Conservation (phyloP, 2,797 vertebrate species). For the Poecilia wingei region DNA sequence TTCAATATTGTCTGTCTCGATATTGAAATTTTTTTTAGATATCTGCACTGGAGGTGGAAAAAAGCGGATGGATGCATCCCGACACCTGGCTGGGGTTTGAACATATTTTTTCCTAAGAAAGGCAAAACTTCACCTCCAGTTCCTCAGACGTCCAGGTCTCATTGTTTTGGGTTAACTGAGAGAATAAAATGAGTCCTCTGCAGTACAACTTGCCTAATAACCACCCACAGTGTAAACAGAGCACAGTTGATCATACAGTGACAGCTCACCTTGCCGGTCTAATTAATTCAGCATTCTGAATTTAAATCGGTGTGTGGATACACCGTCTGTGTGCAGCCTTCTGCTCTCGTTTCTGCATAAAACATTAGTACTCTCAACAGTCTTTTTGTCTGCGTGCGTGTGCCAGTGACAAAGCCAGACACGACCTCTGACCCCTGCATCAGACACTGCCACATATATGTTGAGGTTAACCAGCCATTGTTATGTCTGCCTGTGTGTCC, state of each 20-base stretch:
- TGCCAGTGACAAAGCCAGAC: conserved; percentile 73
- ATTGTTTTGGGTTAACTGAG: neutral
- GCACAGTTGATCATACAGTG: neutral
- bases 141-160: neutral
- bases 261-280: neutral
- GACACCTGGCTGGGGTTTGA: neutral
- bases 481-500: conserved; percentile 54
- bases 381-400: conserved; percentile 72
- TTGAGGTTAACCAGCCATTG: conserved; percentile 55
- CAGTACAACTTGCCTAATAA: neutral
- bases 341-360: conserved; percentile 50
- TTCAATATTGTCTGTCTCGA: too few relatives aligned
- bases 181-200: neutral
- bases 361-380: conserved; percentile 65
- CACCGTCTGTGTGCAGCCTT: conserved; percentile 51
- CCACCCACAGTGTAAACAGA: neutral
- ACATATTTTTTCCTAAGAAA: too few relatives aligned
- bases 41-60: too few relatives aligned
- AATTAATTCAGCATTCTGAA: neutral
- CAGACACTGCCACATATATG: conserved; percentile 67
- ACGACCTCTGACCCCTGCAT: conserved; percentile 71
- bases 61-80: too few relatives aligned
- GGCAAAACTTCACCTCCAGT: too few relatives aligned
- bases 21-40: too few relatives aligned
- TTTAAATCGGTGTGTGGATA: neutral